Conservation (phyloP, 2,888 invertebrate genomes). For the Cactoblastis cactorum region DNA sequence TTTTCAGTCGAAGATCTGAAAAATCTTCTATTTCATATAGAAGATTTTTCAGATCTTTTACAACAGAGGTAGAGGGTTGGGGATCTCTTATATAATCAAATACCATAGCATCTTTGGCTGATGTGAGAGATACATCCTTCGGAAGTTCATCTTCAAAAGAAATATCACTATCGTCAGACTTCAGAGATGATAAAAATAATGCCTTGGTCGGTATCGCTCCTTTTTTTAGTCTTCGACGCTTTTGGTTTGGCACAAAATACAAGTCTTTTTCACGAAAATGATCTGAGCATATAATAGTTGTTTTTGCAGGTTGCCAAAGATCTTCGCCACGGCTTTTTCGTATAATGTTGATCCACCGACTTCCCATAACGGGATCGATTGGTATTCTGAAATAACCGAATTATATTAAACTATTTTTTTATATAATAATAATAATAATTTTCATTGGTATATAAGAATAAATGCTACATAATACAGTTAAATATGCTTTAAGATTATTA, state of each 20-base stretch:
- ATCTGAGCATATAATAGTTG: neutral
- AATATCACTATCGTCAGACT: too few species aligned
- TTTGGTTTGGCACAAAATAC: too few species aligned
- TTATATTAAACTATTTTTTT: neutral
- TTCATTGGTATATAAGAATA: neutral
- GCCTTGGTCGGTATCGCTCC: neutral
- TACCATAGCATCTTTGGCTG: neutral
- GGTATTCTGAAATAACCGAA: neutral
- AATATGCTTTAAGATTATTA: too few species aligned
- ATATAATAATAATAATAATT: neutral
- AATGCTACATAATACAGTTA: too few species aligned
- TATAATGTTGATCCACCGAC: neutral
- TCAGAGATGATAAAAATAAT: neutral
- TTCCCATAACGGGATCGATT: neutral
- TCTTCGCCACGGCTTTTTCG: neutral
- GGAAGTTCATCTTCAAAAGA: too few species aligned
- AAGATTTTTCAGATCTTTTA: neutral
- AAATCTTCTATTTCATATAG: neutral
- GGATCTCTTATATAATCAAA: neutral
- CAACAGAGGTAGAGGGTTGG: neutral
- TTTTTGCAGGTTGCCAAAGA: neutral
- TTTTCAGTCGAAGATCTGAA: constrained; percentile 12
- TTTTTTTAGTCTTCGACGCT: too few species aligned
- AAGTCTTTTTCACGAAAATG: too few species aligned
- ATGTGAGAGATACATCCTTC: neutral